Base-by-base conservation (phyloP, 2,797 vertebrate species). In the Cynopterus sphinx region DNA sequence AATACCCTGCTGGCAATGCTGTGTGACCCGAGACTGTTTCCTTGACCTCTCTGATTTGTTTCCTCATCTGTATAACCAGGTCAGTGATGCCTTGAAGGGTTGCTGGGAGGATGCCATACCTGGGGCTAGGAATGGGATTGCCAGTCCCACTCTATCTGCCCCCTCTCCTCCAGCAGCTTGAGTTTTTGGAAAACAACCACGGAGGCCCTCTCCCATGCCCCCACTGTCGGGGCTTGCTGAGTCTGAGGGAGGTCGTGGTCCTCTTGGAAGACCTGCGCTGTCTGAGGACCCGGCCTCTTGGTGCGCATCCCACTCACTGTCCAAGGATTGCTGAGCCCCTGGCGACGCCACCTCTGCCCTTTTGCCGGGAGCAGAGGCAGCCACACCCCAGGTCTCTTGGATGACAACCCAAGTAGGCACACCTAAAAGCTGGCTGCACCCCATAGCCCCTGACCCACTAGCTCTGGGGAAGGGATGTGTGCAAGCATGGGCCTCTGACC, bases 231-330 rank as follows among this genome's bases (percentile, higher is more conserved):
- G 39, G 81, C n/a, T 31, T 1, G 7, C 78, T 19, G 43, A 13
- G 41, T 41, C 19, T 10, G 6, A 55, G 39, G 63, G 24, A 39
- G 24, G 46, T 19, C 28, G 19, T 0, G 9, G 51, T 10, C 49
- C 55, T 9, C 33, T 33, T 7, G n/a, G 75, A 67, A 78, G n/a
- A 39, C 57, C 46, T 46, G 31, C 9, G 0, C 39, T 46, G 57
- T 24, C 65, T 0, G 3, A 26, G 68, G 31, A 36, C 39, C 21
- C 39, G 79, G 36, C 33, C 33, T 74, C 43, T 8, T 51, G 68
- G 36, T 24, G 46, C 9, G 12, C 31, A 46, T 2, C 33, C 15
- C 4, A 0, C 19, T 28, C 17, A 0, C 31, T 41, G 17, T 1
- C 3, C 5, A 46, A 41, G 24, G 39, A 33, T 17, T 2, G 12